Percentiles rank a stretch among this genome's conserved stretches.
Evolutionary conservation across 2,113 vertebrate genomes (phyloP).

Genomic region (Motacilla tschutschensis): DNA sequence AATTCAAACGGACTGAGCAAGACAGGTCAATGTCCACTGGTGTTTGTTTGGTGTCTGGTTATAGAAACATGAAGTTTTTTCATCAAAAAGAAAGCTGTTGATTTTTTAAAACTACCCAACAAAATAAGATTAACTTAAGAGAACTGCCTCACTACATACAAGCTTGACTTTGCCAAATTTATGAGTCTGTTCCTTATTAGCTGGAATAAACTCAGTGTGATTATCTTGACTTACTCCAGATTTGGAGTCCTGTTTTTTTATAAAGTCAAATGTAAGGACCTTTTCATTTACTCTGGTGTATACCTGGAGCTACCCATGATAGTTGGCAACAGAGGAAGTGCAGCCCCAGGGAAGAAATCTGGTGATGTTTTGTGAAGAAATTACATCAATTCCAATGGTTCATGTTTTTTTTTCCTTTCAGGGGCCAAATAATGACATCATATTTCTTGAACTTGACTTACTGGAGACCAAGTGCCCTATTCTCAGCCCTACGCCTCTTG

Average conservation of each 20-base stretch:
- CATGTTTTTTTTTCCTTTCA: conserved; percentile 31
- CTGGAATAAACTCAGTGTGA: not conserved
- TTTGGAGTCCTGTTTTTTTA: not conserved
- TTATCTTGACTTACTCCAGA: not conserved
- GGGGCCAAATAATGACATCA: conserved; percentile 50
- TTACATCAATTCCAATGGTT: not conserved
- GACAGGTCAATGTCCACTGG: not conserved
- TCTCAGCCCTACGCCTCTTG: conserved; percentile 76
- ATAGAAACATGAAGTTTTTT: not conserved
- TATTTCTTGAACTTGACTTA: conserved; percentile 80
- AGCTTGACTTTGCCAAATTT: not conserved
- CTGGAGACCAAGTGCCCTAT: conserved; percentile 85
- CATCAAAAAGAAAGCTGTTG: not conserved
- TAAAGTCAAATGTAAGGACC: not conserved
- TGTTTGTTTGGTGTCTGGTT: not conserved
- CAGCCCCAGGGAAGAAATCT: not conserved
- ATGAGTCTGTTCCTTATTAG: not conserved
- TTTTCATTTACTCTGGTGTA: not conserved
- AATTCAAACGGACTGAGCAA: not conserved
- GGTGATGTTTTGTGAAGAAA: not conserved
- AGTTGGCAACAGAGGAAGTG: not conserved
- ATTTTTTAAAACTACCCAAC: not conserved
- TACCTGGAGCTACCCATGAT: not conserved
- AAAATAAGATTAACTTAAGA: not conserved
- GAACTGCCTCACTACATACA: not conserved